Evolutionary conservation across 2,888 invertebrate species (phyloP), one percentile per base, ranked within the genome.

Genomic region (Hesperia comma): DNA sequence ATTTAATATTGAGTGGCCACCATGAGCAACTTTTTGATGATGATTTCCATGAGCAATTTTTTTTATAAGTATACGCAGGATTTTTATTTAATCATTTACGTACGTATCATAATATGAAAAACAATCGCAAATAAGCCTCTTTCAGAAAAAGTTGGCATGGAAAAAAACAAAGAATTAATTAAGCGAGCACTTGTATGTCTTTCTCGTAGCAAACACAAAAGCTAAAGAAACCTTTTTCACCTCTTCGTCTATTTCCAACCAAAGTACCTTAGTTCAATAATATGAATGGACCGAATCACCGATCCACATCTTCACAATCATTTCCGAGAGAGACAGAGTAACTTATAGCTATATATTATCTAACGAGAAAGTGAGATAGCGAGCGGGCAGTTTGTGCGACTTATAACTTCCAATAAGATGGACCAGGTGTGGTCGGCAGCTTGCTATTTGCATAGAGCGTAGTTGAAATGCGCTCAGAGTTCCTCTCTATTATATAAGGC

Each of bases 321-420:
- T 46, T 37, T 53, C 26, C 21, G 53, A 53, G 15, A 26, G 61
- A 26, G 61, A 61, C 53, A 21, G 73, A 74, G 75, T 78, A 77
- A 74, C 73, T 69, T 71, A 76, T 72, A 77, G 75, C 17, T 10
- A 14, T 12, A 14, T 37, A 75, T 79, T 77, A 80, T 78, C 69
- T 79, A 79, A 81, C 82, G 79, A 82, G 79, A 79, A 77, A 82
- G 80, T 75, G 77, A 61, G 75, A 74, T 68, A 69, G 75, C 72
- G 74, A 73, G 77, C 74, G 71, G 79, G 78, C 84, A 87, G 86
- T 90, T 89, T 86, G 89, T 86, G 84, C 85, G 92, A 92, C 88
- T 92, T 92, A 92, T 90, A 92, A 90, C 88, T 87, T 86, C 87
- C 91, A 92, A 92, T 92, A 92, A 90, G 83, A 82, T 75, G 84